Conservation (phyloP, 2,797 vertebrate genomes). For the Choloepus didactylus region DNA sequence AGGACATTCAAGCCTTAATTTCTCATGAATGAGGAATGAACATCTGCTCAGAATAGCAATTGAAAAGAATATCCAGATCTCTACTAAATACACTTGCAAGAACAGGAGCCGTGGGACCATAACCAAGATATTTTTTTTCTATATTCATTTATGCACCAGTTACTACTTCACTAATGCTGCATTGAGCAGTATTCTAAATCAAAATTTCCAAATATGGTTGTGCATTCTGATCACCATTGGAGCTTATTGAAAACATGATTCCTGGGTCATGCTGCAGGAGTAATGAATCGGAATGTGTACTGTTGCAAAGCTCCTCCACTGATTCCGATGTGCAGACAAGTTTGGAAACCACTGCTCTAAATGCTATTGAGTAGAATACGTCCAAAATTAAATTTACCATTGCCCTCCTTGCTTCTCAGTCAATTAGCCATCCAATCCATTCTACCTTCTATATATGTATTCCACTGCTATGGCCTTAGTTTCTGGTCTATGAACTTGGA, state of each 20-base stretch:
- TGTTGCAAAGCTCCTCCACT: not conserved
- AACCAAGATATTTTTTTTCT: constrained; percentile 46
- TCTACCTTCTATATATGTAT: not conserved
- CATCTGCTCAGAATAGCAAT: constrained; percentile 65
- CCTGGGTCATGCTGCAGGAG: not conserved
- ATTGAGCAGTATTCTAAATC: not conserved
- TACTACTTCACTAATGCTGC: constrained; percentile 35
- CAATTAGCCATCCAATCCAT: not conserved
- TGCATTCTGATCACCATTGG: not conserved
- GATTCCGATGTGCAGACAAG: not conserved
- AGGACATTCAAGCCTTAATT: constrained; percentile 66
- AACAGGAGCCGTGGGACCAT: not conserved
- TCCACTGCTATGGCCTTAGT: not conserved
- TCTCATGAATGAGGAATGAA: constrained; percentile 72
- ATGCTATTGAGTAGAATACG: not conserved
- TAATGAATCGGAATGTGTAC: not conserved
- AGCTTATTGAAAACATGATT: constrained; percentile 22
- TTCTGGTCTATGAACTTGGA: not conserved
- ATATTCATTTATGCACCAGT: not conserved
- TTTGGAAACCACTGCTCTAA: not conserved
- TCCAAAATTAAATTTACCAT: not conserved
- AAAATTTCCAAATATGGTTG: not conserved
- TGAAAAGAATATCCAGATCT: constrained; percentile 33
- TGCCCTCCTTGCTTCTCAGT: not conserved
- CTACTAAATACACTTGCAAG: constrained; percentile 54